Base-by-base conservation (phyloP, 2,888 invertebrate genomes). In the Melipona beecheii region DNA sequence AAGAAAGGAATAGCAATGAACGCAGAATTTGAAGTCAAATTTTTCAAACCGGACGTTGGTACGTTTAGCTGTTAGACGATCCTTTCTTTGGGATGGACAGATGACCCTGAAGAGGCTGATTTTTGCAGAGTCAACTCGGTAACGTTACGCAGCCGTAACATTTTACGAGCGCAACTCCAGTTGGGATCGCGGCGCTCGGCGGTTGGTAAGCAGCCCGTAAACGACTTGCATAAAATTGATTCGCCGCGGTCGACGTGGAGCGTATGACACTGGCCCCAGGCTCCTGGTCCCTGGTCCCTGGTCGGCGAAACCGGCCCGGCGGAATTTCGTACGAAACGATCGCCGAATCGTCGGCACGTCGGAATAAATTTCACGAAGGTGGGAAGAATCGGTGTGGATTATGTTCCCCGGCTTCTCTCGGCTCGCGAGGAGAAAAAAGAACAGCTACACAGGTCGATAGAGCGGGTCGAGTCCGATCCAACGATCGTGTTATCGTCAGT, bases 191-290 rank as follows among this genome's bases (percentile, higher is more conserved):
- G 78, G 82, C 85, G 78, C 60, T 72, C 69, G 43, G 80, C 81
- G 70, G 83, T 84, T 86, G 89, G 84, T 90, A 91, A 91, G 88
- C 86, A 88, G 87, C 88, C 91, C 90, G 89, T 91, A 90, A 92
- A 92, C 87, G 90, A 89, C 87, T 87, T 86, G 90, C 90, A 88
- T 90, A 88, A 92, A 92, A 91, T 91, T 91, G 88, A 92, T 92
- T 91, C 88, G 88, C 87, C 86, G 78, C 82, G 84, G 83, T 88
- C 84, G 83, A 80, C 78, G 73, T 66, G 62, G 68, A 77, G 84
- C 60, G 76, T 69, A 68, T 69, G 69, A 36, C 65, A 27, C 49
- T 52, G 74, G 21, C 64, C 68, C 27, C 27, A 1, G 27, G 1
- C 1, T 1, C 27, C 27, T 27, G 27, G 27, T 1, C 27, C 27